Conservation (phyloP, 2,888 invertebrate species). For the Opisthograptis luteolata region DNA sequence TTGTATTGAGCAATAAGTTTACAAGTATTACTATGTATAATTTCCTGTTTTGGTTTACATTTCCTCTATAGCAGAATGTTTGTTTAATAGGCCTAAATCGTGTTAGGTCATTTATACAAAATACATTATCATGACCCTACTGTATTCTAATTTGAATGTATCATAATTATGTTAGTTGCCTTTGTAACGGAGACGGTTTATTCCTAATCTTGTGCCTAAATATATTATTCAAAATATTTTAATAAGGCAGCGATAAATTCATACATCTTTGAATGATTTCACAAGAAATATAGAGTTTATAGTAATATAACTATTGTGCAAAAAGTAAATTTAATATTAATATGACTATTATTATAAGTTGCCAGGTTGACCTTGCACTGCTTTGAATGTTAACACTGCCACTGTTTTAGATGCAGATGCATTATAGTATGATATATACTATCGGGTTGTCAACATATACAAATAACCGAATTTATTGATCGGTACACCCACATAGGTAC, state of each 20-base stretch:
- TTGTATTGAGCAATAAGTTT: slow-evolving; percentile 1
- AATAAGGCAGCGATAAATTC: neutral
- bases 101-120: neutral
- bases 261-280: neutral
- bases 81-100: neutral
- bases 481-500: too few species aligned
- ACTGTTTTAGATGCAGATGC: too few species aligned
- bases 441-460: too few species aligned
- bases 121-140: neutral
- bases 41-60: neutral
- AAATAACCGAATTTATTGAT: too few species aligned
- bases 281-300: neutral
- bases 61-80: neutral
- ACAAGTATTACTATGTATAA: slow-evolving; percentile 1
- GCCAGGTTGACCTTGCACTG: too few species aligned
- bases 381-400: too few species aligned
- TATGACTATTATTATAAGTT: too few species aligned
- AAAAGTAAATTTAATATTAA: too few species aligned
- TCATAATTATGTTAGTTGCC: neutral
- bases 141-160: neutral
- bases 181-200: neutral
- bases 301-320: too few species aligned
- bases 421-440: too few species aligned
- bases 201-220: slow-evolving; percentile 8
- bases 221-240: slow-evolving; percentile 6